Evolutionary conservation across 2,113 vertebrate species (phyloP), one percentile per base, ranked within the genome.

Genomic region (Macquaria australasica): DNA sequence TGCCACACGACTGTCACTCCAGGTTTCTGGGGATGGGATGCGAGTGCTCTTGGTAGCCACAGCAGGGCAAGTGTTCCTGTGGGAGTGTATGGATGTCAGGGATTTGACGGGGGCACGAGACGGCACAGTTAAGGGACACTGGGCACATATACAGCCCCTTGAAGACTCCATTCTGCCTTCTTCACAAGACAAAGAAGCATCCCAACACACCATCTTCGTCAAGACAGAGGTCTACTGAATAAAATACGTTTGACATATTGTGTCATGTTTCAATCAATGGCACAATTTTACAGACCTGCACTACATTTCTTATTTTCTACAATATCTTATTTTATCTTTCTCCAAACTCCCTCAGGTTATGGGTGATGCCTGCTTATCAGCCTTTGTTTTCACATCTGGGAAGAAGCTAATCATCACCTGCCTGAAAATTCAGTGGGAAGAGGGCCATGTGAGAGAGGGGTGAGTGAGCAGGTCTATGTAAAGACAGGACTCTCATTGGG

Each of bases 351-450:
- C 20, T 14, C 16, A 99, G 98, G 83, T 95, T 51, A 74, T 97
- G 64, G 97, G 97, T 48, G 97, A 98, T 72, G 92, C 95, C 83
- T 98, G 98, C 90, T 92, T 99, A 37, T 97, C 96, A 66, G 96
- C 95, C 0, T 98, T 99, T 91, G 85, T 96, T 21, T 99, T 98
- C 94, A 97, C 94, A 84, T 95, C 92, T 85, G 97, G 87, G 0
- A 92, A 96, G 14, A 90, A 91, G 55, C 93, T 99, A 66, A 74
- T 95, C 48, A 79, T 98, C 80, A 96, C 96, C 5, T 97, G 96
- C 92, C 90, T 99, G 88, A 89, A 96, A 91, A 90, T 99, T 77
- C 95, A 88, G 4, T 99, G 98, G 98, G 93, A 93, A 51, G 96
- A 97, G 58, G 91, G 86, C 28, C 77, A 66, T n/a, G 73, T 91